Percentiles rank a stretch among this genome's conserved stretches.
Evolutionary conservation across 2,888 invertebrate species (phyloP).

Genomic region (Malacosoma neustria): DNA sequence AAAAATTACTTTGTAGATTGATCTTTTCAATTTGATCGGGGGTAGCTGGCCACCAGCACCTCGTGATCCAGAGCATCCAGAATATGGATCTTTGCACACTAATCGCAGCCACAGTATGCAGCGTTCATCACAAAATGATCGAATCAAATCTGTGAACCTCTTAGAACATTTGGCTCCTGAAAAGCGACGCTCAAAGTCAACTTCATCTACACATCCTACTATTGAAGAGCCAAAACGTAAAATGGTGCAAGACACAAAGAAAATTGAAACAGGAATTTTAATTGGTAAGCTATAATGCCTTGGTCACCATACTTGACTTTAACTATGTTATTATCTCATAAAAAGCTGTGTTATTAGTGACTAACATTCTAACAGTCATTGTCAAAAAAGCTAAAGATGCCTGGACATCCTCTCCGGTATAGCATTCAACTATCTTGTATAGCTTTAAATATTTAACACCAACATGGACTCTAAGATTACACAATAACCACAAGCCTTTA

Average conservation of each 20-base stretch:
- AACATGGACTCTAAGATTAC: too few species aligned
- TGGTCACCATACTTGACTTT: not conserved
- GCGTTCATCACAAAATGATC: constrained; percentile 45
- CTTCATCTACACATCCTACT: constrained; percentile 16
- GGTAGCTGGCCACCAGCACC: constrained; percentile 68
- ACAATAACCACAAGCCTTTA: too few species aligned
- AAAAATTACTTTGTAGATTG: constrained; percentile 35
- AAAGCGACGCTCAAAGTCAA: constrained; percentile 38
- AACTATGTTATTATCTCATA: too few species aligned
- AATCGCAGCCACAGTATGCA: constrained; percentile 49
- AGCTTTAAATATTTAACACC: too few species aligned
- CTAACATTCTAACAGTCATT: too few species aligned
- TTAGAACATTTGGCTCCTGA: constrained; percentile 72
- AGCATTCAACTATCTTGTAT: too few species aligned
- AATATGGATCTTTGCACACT: constrained; percentile 48
- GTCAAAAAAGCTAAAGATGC: too few species aligned
- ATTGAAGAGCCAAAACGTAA: constrained; percentile 31
- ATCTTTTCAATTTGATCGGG: constrained; percentile 59
- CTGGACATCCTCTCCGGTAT: too few species aligned
- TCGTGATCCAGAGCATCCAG: constrained; percentile 36
- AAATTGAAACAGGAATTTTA: constrained; percentile 61
- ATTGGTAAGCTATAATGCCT: constrained; percentile 36
- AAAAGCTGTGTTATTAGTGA: too few species aligned
- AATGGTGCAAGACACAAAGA: constrained; percentile 64
- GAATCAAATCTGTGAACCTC: constrained; percentile 76